phyloP scores from a whole-genome alignment of 2,113 vertebrate genomes.

The Miniopterus natalensis region DNA sequence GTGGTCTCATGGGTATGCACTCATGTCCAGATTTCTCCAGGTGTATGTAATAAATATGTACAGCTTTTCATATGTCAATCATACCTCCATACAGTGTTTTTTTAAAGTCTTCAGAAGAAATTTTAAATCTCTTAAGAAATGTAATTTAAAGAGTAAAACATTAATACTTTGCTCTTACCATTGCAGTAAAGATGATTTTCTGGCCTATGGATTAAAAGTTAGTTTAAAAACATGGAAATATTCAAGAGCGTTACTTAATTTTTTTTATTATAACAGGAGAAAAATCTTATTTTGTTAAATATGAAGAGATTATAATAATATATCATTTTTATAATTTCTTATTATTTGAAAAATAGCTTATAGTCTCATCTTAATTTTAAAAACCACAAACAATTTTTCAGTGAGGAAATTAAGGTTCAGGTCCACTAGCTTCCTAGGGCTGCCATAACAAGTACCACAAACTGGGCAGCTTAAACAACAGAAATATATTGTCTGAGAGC shows the following conservation, averaged over 20 bases:
- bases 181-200: not conserved
- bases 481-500: not conserved
- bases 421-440: not conserved
- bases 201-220: not conserved
- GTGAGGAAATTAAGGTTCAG: not conserved
- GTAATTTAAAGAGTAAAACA: conserved; percentile 21
- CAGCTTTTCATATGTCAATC: not conserved
- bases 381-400: not conserved
- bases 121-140: conserved; percentile 1
- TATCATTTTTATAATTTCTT: conserved; percentile 34
- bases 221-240: not conserved
- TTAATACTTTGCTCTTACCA: not conserved
- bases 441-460: not conserved
- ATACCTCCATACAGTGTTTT: not conserved
- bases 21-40: not conserved
- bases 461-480: not conserved
- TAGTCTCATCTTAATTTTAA: conserved; percentile 56
- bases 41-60: not conserved
- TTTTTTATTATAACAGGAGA: not conserved
- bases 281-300: conserved; percentile 25
- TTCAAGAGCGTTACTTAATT: not conserved
- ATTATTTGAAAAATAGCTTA: conserved; percentile 27
- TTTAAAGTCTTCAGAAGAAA: not conserved
- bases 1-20: not conserved
- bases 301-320: not conserved